Conservation (phyloP, 2,797 vertebrate species). For the Channallabes apus region DNA sequence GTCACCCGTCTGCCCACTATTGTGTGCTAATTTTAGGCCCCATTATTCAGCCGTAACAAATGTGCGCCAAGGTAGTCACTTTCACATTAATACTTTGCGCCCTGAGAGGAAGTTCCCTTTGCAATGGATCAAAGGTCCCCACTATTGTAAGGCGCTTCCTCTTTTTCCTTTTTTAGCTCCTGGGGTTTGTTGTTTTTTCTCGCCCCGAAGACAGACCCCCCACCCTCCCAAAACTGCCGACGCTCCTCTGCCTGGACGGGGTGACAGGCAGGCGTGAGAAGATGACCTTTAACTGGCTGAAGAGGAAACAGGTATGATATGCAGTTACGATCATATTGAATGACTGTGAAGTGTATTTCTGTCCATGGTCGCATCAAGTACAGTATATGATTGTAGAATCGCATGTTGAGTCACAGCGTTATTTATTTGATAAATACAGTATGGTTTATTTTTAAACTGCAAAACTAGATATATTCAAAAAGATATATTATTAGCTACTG, state of each 20-base stretch:
- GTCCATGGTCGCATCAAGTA: background rate
- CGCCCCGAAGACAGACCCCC: conserved; percentile 53
- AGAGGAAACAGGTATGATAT: conserved; percentile 44
- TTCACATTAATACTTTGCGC: conserved; percentile 82
- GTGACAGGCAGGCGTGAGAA: conserved; percentile 67
- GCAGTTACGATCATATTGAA: conserved; percentile 4
- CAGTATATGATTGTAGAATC: background rate
- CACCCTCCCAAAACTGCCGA: conserved; percentile 15
- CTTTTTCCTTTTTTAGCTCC: conserved; percentile 88
- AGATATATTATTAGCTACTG: background rate
- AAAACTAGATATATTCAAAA: background rate
- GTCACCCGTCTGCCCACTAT: conserved; percentile 82
- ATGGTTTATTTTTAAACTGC: background rate
- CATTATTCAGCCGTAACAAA: conserved; percentile 82
- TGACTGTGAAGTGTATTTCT: background rate
- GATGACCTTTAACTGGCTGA: conserved; percentile 65
- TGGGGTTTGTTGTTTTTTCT: conserved; percentile 73
- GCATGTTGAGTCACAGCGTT: background rate
- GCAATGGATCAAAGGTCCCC: conserved; percentile 88
- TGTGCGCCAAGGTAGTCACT: conserved; percentile 80
- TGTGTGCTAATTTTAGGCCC: conserved; percentile 96
- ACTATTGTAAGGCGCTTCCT: conserved; percentile 95
- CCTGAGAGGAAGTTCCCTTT: conserved; percentile 74
- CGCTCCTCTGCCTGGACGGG: conserved; percentile 54
- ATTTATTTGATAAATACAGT: conserved; percentile 2